Base-by-base conservation (phyloP, 2,888 invertebrate species). In the Agrochola macilenta region DNA sequence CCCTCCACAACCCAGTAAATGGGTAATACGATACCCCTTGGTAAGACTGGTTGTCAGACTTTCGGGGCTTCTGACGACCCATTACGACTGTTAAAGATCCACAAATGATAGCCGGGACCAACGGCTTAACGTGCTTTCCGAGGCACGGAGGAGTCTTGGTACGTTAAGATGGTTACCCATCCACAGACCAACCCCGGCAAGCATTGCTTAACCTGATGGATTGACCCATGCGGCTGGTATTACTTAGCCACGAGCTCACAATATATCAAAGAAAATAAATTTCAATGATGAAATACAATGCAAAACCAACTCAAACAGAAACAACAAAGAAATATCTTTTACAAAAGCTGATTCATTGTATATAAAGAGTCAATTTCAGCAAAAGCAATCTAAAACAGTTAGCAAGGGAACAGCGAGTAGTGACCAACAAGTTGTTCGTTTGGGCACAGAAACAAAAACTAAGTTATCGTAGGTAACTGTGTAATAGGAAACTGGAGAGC, bases 381-480 rank as follows among this genome's bases (percentile, higher is more conserved):
- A 82, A 85, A 88, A 90, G 81, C 84, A 88, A 89, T 88, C 79
- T 89, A 83, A 91, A 90, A 88, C 84, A 79, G 78, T 90, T 85
- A 88, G 77, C 81, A 35, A 82, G 74, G 75, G 71, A 76, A 82
- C 80, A 79, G 74, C 80, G 77, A 83, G 74, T 83, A 64, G 77
- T 78, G 72, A 79, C 85, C 87, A 87, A 88, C 85, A 89, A 90
- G 89, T 90, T 90, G 85, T 82, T 82, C 82, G 85, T 85, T 81
- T 83, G 74, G 80, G 76, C 63, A 82, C 26, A 75, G 69, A 84
- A 87, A 89, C 88, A 89, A 91, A 89, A 91, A 87, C 83, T 83
- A 88, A 89, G 83, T 87, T 89, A 76, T 80, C 69, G 78, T 76
- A 79, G 80, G 90, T 82, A 82, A 77, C 76, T 69, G 63, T 80